These are phyloP conservation scores for Dryobates pubescens DNA, from an alignment of 2,797 vertebrate species.

Conservation along the genomic window DNA sequence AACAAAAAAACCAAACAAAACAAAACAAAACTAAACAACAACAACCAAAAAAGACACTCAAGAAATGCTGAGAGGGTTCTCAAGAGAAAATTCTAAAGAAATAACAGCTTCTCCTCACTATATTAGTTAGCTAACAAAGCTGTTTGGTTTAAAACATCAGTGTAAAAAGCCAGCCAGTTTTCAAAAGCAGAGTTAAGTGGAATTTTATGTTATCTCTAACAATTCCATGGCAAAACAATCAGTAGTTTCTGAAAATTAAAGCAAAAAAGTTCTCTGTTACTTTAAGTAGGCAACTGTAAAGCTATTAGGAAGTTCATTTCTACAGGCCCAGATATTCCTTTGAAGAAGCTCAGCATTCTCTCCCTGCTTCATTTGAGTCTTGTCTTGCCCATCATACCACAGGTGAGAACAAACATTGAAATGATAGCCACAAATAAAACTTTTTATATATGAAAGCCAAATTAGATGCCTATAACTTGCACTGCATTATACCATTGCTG, in stretches of 20 bases:
- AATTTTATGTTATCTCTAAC: not conserved
- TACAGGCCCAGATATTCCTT: not conserved
- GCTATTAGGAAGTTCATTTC: not conserved
- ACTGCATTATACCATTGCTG: not conserved
- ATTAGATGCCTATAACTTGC: not conserved
- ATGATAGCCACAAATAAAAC: not conserved
- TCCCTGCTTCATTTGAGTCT: not conserved
- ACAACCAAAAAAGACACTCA: not conserved
- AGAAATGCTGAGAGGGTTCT: not conserved
- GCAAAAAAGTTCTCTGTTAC: not conserved
- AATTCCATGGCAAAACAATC: not conserved
- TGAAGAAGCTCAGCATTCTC: not conserved
- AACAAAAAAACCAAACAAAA: too few species aligned
- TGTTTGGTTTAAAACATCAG: not conserved
- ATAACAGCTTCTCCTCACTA: not conserved
- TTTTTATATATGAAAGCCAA: not conserved
- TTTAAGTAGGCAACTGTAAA: not conserved
- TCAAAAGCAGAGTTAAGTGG: not conserved
- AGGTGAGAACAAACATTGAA: not conserved
- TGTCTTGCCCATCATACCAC: not conserved
- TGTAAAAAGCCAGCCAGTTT: not conserved
- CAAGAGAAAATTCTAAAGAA: not conserved
- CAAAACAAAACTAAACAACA: too few species aligned
- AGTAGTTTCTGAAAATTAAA: not conserved
- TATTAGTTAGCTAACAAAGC: not conserved